phyloP scores from a whole-genome alignment of 2,888 invertebrate species.

The Mythimna vitellina region DNA sequence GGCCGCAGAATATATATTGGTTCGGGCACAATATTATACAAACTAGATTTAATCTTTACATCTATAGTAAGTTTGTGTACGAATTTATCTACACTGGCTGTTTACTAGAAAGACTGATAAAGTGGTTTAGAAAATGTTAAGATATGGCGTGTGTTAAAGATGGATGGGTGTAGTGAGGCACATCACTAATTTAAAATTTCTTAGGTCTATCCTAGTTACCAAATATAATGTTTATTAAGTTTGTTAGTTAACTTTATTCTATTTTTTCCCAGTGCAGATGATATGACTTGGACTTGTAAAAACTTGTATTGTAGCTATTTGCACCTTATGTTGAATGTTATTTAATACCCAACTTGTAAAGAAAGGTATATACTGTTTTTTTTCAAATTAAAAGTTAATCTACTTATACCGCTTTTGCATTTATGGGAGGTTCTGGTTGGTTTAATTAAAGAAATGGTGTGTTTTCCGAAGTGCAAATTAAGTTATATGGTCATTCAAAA shows the following conservation, averaged over 20 bases:
- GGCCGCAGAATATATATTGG: constrained; percentile 38
- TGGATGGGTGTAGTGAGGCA: constrained; percentile 26
- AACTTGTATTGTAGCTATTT: constrained; percentile 30
- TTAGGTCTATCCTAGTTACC: constrained; percentile 58
- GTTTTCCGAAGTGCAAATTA: background rate
- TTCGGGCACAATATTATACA: constrained; percentile 38
- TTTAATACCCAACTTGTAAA: constrained; percentile 2
- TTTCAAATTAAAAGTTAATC: constrained; percentile 57
- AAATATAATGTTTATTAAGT: constrained; percentile 50
- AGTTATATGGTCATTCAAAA: background rate
- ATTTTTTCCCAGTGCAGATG: constrained; percentile 28
- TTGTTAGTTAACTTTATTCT: constrained; percentile 55
- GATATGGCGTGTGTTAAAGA: constrained; percentile 47
- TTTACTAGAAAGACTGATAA: constrained; percentile 68
- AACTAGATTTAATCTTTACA: constrained; percentile 39
- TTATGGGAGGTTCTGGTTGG: constrained; percentile 24
- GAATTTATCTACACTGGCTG: constrained; percentile 64
- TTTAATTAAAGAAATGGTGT: constrained; percentile 29
- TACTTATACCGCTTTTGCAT: constrained; percentile 52
- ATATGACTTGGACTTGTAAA: constrained; percentile 29
- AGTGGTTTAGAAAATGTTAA: constrained; percentile 59
- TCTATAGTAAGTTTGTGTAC: constrained; percentile 54
- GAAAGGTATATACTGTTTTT: constrained; percentile 39
- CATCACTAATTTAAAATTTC: constrained; percentile 32
- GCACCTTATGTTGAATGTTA: constrained; percentile 30